A percentile compares a stretch with the other conserved stretches of the same genome.
Conservation (phyloP, 2,113 vertebrate genomes). For the Pampusana beccarii region DNA sequence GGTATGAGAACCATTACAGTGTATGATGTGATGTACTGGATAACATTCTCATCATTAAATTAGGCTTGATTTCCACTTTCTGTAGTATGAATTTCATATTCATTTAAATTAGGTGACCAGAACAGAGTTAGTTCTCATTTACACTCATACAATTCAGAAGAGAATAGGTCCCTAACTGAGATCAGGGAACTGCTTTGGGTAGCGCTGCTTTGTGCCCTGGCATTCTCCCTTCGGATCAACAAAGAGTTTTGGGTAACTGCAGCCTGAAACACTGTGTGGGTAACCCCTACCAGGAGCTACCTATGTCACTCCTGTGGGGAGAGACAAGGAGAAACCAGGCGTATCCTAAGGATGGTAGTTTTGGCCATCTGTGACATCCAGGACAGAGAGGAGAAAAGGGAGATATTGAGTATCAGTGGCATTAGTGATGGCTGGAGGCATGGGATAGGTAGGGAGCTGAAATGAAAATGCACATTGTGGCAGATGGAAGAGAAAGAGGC, state of each 20-base stretch:
- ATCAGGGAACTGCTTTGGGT: not conserved
- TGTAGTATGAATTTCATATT: not conserved
- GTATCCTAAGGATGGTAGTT: not conserved
- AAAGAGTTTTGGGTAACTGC: not conserved
- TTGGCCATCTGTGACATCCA: not conserved
- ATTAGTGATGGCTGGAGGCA: fast-evolving
- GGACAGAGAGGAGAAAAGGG: not conserved
- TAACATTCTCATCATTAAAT: not conserved
- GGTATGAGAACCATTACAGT: not conserved
- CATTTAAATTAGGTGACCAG: not conserved
- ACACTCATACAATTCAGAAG: fast-evolving
- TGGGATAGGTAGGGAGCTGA: not conserved
- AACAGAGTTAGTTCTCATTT: not conserved
- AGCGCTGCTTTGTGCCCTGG: not conserved
- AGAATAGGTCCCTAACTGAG: not conserved
- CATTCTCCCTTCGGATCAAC: not conserved
- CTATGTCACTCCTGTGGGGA: not conserved
- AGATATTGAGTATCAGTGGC: fast-evolving
- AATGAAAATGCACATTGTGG: fast-evolving
- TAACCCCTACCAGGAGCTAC: not conserved
- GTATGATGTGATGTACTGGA: fast-evolving
- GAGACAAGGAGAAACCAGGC: not conserved
- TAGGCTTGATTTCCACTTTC: not conserved
- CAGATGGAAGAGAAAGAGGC: not conserved
- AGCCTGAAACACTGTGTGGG: fast-evolving